A percentile compares a stretch with the other conserved stretches of the same genome.
Conservation (phyloP, 2,113 vertebrate genomes). For the Struthio camelus region DNA sequence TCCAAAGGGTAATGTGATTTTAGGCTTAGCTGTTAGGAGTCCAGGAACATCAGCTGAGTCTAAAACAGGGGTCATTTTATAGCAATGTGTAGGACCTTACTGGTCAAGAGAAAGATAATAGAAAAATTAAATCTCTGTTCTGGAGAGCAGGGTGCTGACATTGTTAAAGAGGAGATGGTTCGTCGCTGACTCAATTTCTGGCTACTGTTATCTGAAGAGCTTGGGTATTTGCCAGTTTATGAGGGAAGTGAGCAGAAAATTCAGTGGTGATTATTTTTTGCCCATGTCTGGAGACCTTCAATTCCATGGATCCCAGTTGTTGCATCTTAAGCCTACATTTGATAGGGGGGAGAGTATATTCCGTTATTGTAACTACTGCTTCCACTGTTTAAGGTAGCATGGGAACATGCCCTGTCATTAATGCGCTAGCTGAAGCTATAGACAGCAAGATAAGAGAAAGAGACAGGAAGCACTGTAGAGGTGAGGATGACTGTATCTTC, state of each 20-base stretch:
- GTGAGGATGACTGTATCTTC: neutral
- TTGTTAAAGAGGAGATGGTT: neutral
- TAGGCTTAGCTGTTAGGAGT: neutral
- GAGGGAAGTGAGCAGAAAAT: neutral
- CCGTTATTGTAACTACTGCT: neutral
- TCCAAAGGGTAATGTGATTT: neutral
- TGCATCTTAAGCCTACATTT: neutral
- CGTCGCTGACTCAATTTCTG: neutral
- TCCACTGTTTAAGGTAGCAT: neutral
- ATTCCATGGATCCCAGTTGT: neutral
- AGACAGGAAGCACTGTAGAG: accelerated
- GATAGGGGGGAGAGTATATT: neutral
- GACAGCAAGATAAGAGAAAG: neutral
- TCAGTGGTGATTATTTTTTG: neutral
- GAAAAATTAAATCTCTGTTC: neutral
- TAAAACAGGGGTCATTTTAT: neutral
- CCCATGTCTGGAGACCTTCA: neutral
- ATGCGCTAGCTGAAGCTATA: neutral
- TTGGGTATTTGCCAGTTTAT: neutral
- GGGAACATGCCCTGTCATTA: neutral
- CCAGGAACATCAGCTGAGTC: neutral
- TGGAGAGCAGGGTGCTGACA: accelerated
- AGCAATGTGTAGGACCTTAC: neutral
- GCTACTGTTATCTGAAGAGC: neutral
- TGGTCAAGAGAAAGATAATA: neutral